Base-by-base conservation (phyloP, 2,797 vertebrate species). In the Argyrosomus regius region DNA sequence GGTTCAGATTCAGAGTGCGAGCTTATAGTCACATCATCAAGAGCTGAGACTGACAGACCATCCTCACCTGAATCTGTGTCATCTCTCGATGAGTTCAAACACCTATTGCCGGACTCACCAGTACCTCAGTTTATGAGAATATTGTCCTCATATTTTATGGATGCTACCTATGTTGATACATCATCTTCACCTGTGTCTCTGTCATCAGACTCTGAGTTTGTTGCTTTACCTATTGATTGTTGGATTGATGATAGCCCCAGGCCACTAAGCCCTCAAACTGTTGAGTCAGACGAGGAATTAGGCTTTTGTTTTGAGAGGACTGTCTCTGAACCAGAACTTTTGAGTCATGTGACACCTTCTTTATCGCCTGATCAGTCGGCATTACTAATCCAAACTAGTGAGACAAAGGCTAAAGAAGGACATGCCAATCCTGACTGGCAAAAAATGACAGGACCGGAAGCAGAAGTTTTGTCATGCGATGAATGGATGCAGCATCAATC, bases 81-180 rank as follows among this genome's bases (percentile, higher is more conserved):
- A 31, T 94, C 93, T 24, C 31, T 88, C 45, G 83, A 45, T 77
- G 89, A 92, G 72, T 90, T 87, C 72, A 83, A 28, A 50, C 72
- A 11, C 45, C 86, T 95, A 7, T 72, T 91, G 17, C 91, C 94
- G 10, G 94, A 95, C 81, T 95, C 94, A 22, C 94, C 94, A 2
- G 86, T 94, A 20, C 92, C 94, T 39, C 82, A 90, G 41, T 94
- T 93, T 54, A 92, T 92, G 92, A 91, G 88, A 78, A 89, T 90
- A 76, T 57, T 93, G 68, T 92, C 91, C 0, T 92, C 92, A 16
- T 91, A 91, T 82, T 94, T 91, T 75, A 80, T 90, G 89, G 85
- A 91, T 18, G 10, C 53, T 26, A 13, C 61, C 8, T 35, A 61
- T 7, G 26, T 56, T 28, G 84, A 91, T 35, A 91, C 84, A 61